phyloP scores from a whole-genome alignment of 2,888 invertebrate species.

The Limnephilus auricula region DNA sequence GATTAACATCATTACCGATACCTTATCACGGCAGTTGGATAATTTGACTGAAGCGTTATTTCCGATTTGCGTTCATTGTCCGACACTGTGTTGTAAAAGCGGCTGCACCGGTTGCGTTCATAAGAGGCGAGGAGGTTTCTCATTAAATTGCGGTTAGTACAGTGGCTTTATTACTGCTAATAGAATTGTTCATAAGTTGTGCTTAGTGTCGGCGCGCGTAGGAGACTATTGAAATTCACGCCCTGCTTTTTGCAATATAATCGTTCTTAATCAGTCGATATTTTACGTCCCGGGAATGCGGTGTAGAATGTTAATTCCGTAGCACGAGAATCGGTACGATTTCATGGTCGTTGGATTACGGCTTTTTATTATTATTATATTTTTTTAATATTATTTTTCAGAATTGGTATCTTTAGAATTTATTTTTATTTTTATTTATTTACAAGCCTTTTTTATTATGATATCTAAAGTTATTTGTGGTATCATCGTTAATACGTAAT shows the following conservation, averaged over 20 bases:
- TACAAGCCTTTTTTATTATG: background rate
- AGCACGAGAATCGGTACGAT: background rate
- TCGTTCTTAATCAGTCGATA: background rate
- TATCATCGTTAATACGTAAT: background rate
- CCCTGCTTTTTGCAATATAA: background rate
- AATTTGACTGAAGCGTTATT: background rate
- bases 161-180: background rate
- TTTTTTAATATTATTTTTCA: background rate
- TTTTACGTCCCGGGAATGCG: background rate
- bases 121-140: background rate
- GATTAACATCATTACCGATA: background rate
- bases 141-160: background rate
- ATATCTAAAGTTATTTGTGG: background rate
- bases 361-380: too few relatives aligned
- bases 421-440: background rate
- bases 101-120: background rate
- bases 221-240: background rate
- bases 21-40: background rate
- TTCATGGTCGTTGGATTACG: background rate
- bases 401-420: background rate
- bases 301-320: background rate
- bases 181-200: background rate
- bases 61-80: background rate
- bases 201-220: background rate
- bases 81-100: background rate